Evolutionary conservation across 1,140 invertebrate species (phyloP).

Genomic region (Pseudomyrmex sp.): DNA sequence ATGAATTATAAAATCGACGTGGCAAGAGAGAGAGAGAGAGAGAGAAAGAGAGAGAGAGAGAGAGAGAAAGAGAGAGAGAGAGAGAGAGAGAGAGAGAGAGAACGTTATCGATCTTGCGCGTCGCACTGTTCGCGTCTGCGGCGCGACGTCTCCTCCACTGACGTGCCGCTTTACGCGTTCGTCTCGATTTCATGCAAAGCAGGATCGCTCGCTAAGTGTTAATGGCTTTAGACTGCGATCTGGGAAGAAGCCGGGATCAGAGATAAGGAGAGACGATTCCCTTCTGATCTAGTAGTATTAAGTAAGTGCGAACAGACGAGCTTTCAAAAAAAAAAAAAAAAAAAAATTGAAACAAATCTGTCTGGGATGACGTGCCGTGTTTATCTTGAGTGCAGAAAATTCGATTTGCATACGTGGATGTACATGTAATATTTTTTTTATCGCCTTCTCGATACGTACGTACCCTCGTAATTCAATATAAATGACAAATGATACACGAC

Average conservation of each 20-base stretch:
- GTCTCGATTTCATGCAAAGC: slow-evolving; percentile 63
- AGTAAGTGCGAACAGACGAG: slow-evolving; percentile 6
- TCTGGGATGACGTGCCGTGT: slow-evolving; percentile 30
- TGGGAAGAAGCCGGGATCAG: slow-evolving; percentile 37
- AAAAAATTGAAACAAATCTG: background rate
- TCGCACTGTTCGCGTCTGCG: slow-evolving; percentile 38
- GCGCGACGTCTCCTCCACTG: slow-evolving; percentile 53
- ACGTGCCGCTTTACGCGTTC: slow-evolving; percentile 56
- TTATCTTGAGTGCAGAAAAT: slow-evolving; percentile 13
- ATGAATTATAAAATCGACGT: slow-evolving; percentile 81
- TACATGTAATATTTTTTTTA: slow-evolving; percentile 58
- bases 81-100: slow-evolving; percentile 8
- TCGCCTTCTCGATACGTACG: background rate
- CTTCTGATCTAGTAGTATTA: background rate
- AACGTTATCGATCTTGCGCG: slow-evolving; percentile 68
- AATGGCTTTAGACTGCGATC: slow-evolving; percentile 52
- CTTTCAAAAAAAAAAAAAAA: slow-evolving; percentile 1
- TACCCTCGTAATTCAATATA: slow-evolving; percentile 60
- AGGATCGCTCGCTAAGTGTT: slow-evolving; percentile 63
- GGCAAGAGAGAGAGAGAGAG: too few relatives aligned
- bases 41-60: slow-evolving; percentile 23
- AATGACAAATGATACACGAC: slow-evolving; percentile 67
- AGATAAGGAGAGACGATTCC: slow-evolving; percentile 20
- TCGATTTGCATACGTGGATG: slow-evolving; percentile 31
- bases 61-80: too few relatives aligned